Conservation (phyloP, 2,888 invertebrate species). For the Ommatoiulus sabulosus region DNA sequence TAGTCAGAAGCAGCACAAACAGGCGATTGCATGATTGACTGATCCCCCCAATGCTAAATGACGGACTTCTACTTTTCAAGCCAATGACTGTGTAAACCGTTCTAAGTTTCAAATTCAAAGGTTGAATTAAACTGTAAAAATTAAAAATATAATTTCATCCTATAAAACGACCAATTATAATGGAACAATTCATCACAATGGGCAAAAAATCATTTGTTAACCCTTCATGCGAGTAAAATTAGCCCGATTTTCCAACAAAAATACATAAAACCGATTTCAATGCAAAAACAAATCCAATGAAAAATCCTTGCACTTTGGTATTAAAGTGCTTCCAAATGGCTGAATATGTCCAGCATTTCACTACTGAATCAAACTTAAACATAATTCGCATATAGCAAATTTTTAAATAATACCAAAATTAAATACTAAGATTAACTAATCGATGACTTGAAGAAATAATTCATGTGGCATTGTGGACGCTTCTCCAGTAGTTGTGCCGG, state of each 20-base stretch:
- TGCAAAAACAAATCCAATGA: too few relatives aligned
- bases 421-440: constrained; percentile 43
- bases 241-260: not conserved
- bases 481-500: not conserved
- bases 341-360: constrained; percentile 23
- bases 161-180: too few relatives aligned
- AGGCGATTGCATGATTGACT: not conserved
- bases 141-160: too few relatives aligned
- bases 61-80: too few relatives aligned
- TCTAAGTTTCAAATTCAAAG: too few relatives aligned
- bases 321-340: not conserved
- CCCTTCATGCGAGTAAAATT: not conserved
- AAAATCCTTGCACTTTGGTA: not conserved
- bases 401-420: constrained; percentile 42
- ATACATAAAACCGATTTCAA: not conserved
- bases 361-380: constrained; percentile 28
- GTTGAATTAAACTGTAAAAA: too few relatives aligned
- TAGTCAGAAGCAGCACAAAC: not conserved
- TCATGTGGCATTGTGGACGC: constrained; percentile 32
- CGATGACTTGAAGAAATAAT: constrained; percentile 40
- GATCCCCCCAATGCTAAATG: not conserved
- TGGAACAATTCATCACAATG: too few relatives aligned
- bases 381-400: not conserved
- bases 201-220: too few relatives aligned
- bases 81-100: too few relatives aligned